Percentiles rank a stretch among this genome's conserved stretches.
These are phyloP conservation scores for Embidobia sp. DNA, from an alignment of 2,888 invertebrate genomes.

Conservation along the genomic window DNA sequence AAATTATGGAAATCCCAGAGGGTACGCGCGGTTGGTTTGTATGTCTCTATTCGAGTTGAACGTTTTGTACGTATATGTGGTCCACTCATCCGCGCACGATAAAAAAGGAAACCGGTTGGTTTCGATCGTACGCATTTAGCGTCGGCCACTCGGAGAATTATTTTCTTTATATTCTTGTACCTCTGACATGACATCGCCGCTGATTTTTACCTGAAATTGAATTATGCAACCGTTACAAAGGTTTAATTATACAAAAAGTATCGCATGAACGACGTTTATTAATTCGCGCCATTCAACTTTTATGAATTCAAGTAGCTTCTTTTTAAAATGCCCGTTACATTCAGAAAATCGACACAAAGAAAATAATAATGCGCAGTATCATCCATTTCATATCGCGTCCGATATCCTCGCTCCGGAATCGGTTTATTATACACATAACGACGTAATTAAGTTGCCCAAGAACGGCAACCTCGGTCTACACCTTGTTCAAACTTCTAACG, in stretches of 20 bases:
- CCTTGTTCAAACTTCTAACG: constrained; percentile 15
- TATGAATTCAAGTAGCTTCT: constrained; percentile 7
- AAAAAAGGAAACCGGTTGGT: constrained; percentile 59
- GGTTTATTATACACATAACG: background rate
- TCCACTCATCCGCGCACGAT: constrained; percentile 45
- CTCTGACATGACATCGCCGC: constrained; percentile 20
- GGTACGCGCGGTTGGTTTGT: constrained; percentile 66
- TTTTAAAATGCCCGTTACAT: constrained; percentile 6
- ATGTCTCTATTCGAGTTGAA: no score
- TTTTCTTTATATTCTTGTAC: constrained; percentile 37
- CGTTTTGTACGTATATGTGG: constrained; percentile 20
- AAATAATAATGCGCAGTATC: background rate
- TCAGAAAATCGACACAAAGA: background rate
- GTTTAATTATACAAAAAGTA: constrained; percentile 38
- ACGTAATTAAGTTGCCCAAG: constrained; percentile 8
- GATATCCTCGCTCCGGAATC: no score
- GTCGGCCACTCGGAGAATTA: constrained; percentile 38
- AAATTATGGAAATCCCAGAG: constrained; percentile 79
- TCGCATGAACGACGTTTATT: constrained; percentile 16
- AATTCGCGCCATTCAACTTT: constrained; percentile 28
- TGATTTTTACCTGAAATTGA: constrained; percentile 47
- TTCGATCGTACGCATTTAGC: constrained; percentile 48
- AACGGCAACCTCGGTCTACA: constrained; percentile 9
- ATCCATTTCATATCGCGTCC: background rate
- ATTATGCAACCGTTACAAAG: constrained; percentile 36